Conservation (phyloP, 2,888 invertebrate species). For the Gnatocerus cornutus region DNA sequence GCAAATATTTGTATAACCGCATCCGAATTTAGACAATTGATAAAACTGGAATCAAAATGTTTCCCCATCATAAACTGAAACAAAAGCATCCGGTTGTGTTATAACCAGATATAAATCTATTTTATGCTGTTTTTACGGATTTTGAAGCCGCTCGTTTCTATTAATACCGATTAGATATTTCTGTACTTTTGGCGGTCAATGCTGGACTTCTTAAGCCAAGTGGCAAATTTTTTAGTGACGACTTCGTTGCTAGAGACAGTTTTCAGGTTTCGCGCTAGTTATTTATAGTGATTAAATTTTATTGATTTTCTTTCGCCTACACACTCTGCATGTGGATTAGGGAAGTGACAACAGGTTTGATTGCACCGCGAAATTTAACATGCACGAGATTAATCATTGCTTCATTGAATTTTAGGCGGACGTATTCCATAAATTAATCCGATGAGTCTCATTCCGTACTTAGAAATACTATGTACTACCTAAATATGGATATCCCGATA, state of each 20-base stretch:
- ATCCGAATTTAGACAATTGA: constrained; percentile 1
- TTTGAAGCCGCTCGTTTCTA: not conserved
- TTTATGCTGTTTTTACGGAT: not conserved
- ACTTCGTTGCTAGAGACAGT: not conserved
- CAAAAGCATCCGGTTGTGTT: constrained; percentile 12
- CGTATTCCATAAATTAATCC: no score
- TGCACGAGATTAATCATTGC: no score
- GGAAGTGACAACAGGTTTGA: constrained; percentile 2
- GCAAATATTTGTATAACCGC: not conserved
- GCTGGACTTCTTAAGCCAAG: not conserved
- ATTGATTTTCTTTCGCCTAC: constrained; percentile 5
- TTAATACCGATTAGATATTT: not conserved
- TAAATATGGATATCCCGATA: no score
- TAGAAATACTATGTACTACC: no score
- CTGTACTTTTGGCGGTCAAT: not conserved
- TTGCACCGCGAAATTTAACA: not conserved
- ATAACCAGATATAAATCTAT: not conserved
- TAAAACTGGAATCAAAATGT: not conserved
- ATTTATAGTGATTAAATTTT: constrained; percentile 20
- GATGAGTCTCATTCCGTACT: no score
- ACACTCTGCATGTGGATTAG: not conserved
- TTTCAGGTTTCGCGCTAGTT: not conserved
- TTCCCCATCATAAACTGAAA: not conserved
- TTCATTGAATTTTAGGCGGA: no score
- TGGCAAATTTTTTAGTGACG: not conserved